Percentiles rank a stretch among this genome's conserved stretches.
Conservation (phyloP, 1,140 invertebrate genomes). For the Caenorhabditis inopinata region DNA sequence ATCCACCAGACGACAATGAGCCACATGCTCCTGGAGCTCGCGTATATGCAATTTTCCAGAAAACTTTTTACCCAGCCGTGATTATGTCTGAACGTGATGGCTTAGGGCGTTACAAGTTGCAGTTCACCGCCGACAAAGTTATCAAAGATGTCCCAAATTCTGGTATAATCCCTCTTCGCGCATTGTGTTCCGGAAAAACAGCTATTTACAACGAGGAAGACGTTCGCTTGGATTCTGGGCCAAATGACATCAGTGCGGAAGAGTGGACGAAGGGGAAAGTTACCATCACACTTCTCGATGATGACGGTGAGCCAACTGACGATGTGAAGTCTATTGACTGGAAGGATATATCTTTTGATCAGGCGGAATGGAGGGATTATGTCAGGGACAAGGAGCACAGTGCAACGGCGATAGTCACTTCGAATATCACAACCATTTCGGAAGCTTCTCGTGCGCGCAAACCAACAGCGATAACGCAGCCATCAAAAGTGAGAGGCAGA, state of each 20-base stretch:
- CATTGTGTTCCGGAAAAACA: slow-evolving; percentile 40
- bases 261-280: slow-evolving; percentile 57
- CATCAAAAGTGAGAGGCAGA: background rate
- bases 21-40: slow-evolving; percentile 49
- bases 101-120: slow-evolving; percentile 60
- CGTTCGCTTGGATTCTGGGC: slow-evolving; percentile 47
- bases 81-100: slow-evolving; percentile 58
- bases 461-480: background rate
- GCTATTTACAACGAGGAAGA: slow-evolving; percentile 39
- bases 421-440: slow-evolving; percentile 16
- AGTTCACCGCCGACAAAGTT: slow-evolving; percentile 56
- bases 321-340: slow-evolving; percentile 46
- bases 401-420: slow-evolving; percentile 44
- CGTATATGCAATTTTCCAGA: slow-evolving; percentile 56
- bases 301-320: slow-evolving; percentile 41
- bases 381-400: slow-evolving; percentile 35
- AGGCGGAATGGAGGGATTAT: slow-evolving; percentile 32
- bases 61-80: slow-evolving; percentile 60
- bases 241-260: slow-evolving; percentile 45
- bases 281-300: slow-evolving; percentile 33
- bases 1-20: slow-evolving; percentile 41
- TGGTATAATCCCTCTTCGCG: slow-evolving; percentile 55
- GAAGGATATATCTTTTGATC: slow-evolving; percentile 53
- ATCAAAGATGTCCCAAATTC: slow-evolving; percentile 51
- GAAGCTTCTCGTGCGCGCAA: slow-evolving; percentile 22